Conservation (phyloP, 2,797 vertebrate genomes). For the Epinephelus malabaricus region DNA sequence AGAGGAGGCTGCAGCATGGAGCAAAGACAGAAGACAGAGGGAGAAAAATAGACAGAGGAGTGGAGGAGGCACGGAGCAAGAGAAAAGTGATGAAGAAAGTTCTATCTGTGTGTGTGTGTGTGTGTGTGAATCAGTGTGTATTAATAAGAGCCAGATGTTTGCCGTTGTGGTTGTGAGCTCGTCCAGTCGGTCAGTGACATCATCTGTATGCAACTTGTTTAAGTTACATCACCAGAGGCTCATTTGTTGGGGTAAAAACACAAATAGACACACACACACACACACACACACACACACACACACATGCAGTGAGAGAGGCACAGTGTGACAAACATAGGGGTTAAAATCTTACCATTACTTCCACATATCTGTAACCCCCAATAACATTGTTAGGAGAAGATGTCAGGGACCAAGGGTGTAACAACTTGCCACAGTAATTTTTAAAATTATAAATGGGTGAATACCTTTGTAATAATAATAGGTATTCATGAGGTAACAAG, state of each 20-base stretch:
- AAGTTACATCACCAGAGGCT: conserved; percentile 62
- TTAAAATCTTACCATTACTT: not conserved
- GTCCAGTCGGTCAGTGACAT: conserved; percentile 74
- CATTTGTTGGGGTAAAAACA: conserved; percentile 39
- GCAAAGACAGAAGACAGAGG: not conserved
- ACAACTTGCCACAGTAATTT: too few relatives aligned
- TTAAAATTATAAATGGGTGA: not conserved
- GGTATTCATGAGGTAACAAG: not conserved
- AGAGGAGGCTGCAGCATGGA: not conserved
- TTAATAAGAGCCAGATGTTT: conserved; percentile 71
- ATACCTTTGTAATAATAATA: not conserved
- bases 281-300: conserved; percentile 1
- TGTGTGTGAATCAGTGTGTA: conserved; percentile 27
- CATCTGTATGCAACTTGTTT: conserved; percentile 56
- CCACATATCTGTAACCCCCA: not conserved
- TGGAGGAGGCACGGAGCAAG: not conserved
- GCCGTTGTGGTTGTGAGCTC: conserved; percentile 52
- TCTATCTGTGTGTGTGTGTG: conserved; percentile 12
- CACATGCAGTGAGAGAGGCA: not conserved
- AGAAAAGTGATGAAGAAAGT: not conserved
- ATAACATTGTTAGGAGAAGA: too few relatives aligned
- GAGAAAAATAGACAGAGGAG: not conserved
- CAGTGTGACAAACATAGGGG: too few relatives aligned
- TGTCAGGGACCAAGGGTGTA: too few relatives aligned
- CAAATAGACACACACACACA: conserved; percentile 8